phyloP scores from a whole-genome alignment of 2,113 vertebrate species.

The Amphilophus citrinellus region DNA sequence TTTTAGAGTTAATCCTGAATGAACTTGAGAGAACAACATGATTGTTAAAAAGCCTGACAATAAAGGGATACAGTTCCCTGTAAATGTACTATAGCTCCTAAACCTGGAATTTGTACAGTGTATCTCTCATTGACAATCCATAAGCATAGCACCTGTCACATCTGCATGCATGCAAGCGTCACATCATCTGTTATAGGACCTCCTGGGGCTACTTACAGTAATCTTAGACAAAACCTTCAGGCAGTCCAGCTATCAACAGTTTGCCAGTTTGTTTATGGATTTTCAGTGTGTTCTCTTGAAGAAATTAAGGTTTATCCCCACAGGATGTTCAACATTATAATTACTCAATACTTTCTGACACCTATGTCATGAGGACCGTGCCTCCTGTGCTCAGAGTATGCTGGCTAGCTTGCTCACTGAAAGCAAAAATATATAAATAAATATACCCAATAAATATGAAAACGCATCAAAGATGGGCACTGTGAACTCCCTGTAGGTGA shows the following conservation, averaged over 20 bases:
- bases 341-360: conserved; percentile 65
- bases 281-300: conserved; percentile 60
- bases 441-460: conserved; percentile 48
- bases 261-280: conserved; percentile 75
- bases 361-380: conserved; percentile 34
- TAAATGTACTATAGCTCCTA: conserved; percentile 7
- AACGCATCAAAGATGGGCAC: conserved; percentile 53
- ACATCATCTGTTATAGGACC: conserved; percentile 59
- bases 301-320: conserved; percentile 68
- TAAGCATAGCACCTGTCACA: conserved; percentile 55
- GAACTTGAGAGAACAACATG: not conserved
- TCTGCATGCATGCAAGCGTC: conserved; percentile 57
- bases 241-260: conserved; percentile 61
- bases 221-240: conserved; percentile 69
- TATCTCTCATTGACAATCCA: conserved; percentile 58
- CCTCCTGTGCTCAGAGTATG: conserved; percentile 28
- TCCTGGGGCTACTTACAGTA: conserved; percentile 62
- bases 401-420: conserved; percentile 3
- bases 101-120: conserved; percentile 32
- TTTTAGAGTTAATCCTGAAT: not conserved
- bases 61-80: conserved; percentile 11
- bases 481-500: conserved; percentile 41
- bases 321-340: conserved; percentile 61
- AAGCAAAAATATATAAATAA: conserved; percentile 54
- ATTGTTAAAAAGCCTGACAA: not conserved